A percentile compares a stretch with the other conserved stretches of the same genome.
Conservation (phyloP, 1,140 invertebrate species). For the Plutomurus gul region DNA sequence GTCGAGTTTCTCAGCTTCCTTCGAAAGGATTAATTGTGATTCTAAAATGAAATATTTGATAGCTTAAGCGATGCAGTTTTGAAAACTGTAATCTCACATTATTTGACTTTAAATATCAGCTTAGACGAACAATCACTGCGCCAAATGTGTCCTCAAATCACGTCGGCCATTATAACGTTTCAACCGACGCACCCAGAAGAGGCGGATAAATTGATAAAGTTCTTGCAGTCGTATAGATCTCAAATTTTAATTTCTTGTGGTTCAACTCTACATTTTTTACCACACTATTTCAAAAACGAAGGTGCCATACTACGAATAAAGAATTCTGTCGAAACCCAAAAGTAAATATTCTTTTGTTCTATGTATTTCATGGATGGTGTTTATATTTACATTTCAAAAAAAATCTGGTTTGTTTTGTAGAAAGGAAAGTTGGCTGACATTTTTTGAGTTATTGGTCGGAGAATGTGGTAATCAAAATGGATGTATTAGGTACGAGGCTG, state of each 20-base stretch:
- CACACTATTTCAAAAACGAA: background rate
- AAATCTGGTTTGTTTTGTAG: background rate
- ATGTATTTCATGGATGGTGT: background rate
- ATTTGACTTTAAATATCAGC: constrained; percentile 60
- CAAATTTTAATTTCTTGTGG: background rate
- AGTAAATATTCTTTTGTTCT: background rate
- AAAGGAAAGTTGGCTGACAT: constrained; percentile 68
- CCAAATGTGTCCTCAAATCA: constrained; percentile 77
- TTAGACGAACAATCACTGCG: constrained; percentile 75
- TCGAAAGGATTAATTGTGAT: no score
- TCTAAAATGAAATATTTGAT: no score
- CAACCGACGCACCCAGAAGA: constrained; percentile 66
- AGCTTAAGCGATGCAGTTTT: no score
- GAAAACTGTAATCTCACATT: no score
- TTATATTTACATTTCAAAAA: background rate
- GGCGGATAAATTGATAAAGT: background rate
- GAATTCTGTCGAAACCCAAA: background rate
- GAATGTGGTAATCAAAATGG: constrained; percentile 39
- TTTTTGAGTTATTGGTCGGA: constrained; percentile 50
- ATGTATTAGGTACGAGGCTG: background rate
- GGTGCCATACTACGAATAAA: constrained; percentile 55
- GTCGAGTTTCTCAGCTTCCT: no score
- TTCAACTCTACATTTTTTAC: background rate
- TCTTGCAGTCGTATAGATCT: background rate
- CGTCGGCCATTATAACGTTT: constrained; percentile 77